Evolutionary conservation across 2,113 vertebrate species (phyloP).

Genomic region (Austrofundulus limnaeus): DNA sequence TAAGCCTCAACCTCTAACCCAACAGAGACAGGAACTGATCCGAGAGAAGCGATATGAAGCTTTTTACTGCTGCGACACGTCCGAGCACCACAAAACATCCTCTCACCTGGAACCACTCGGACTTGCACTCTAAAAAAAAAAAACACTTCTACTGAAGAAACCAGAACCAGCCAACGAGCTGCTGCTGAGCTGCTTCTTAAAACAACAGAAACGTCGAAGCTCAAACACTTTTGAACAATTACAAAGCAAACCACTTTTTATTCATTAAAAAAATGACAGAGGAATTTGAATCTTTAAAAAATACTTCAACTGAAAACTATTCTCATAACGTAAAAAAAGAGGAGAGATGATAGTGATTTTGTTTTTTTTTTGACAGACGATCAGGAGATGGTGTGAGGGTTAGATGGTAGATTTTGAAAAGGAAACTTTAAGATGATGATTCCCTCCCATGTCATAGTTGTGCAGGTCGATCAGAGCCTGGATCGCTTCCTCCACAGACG

Average conservation of each 20-base stretch:
- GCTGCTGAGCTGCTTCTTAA: constrained; percentile 8
- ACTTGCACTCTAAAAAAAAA: neutral
- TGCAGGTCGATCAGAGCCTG: constrained; percentile 97
- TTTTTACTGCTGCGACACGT: neutral
- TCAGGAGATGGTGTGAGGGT: constrained; percentile 31
- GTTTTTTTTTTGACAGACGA: neutral
- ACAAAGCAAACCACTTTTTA: constrained; percentile 7
- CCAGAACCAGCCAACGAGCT: neutral
- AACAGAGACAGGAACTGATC: neutral
- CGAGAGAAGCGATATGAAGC: neutral
- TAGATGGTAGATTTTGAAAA: constrained; percentile 99
- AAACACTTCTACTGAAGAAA: too few species aligned
- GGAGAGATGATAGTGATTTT: constrained; percentile 10
- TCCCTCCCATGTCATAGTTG: constrained; percentile 98
- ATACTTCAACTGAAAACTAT: constrained; percentile 10
- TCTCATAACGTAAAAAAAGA: constrained; percentile 15
- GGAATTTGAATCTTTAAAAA: neutral
- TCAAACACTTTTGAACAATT: neutral
- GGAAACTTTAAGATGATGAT: constrained; percentile 98
- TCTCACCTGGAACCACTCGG: constrained; percentile 2
- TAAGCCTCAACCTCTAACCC: constrained; percentile 6
- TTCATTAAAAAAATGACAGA: neutral
- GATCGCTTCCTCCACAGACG: constrained; percentile 96
- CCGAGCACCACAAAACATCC: neutral
- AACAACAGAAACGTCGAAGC: neutral